A percentile compares a stretch with the other conserved stretches of the same genome.
phyloP scores from a whole-genome alignment of 1,140 invertebrate species.

The Temnothorax nylanderi region DNA sequence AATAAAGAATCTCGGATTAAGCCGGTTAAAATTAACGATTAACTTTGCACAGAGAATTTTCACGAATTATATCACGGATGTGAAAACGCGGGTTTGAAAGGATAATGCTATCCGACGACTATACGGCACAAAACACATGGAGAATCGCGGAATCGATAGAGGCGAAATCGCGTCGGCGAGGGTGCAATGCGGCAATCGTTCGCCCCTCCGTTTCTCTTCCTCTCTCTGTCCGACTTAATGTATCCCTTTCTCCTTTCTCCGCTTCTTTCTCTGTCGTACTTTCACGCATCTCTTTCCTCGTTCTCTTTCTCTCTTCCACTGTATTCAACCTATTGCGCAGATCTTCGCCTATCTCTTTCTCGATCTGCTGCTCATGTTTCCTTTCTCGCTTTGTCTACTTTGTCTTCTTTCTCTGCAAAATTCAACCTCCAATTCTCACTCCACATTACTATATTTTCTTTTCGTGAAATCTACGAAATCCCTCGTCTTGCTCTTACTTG shows the following conservation, averaged over 20 bases:
- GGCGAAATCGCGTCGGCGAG: slow-evolving; percentile 75
- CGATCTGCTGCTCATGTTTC: slow-evolving; percentile 16
- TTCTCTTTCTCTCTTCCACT: background rate
- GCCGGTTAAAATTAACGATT: slow-evolving; percentile 39
- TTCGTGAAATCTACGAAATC: slow-evolving; percentile 29
- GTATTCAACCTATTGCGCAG: slow-evolving; percentile 22
- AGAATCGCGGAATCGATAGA: slow-evolving; percentile 79
- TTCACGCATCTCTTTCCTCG: slow-evolving; percentile 44
- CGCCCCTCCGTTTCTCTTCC: slow-evolving; percentile 41
- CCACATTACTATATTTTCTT: background rate
- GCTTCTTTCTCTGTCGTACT: slow-evolving; percentile 35
- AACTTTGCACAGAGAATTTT: slow-evolving; percentile 36
- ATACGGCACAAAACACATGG: slow-evolving; percentile 73
- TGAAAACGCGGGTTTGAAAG: slow-evolving; percentile 67
- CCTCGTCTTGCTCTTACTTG: slow-evolving; percentile 4
- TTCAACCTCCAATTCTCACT: slow-evolving; percentile 19
- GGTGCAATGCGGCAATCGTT: slow-evolving; percentile 79
- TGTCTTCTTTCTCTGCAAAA: slow-evolving; percentile 39
- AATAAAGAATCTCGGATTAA: background rate
- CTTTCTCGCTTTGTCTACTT: slow-evolving; percentile 25
- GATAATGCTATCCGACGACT: slow-evolving; percentile 66
- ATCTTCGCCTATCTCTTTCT: background rate
- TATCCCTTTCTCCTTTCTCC: background rate
- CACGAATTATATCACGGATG: slow-evolving; percentile 29
- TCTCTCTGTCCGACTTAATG: slow-evolving; percentile 42